These are phyloP conservation scores for Drosophila pachea DNA, from an alignment of 1,140 invertebrate genomes.

Conservation along the genomic window DNA sequence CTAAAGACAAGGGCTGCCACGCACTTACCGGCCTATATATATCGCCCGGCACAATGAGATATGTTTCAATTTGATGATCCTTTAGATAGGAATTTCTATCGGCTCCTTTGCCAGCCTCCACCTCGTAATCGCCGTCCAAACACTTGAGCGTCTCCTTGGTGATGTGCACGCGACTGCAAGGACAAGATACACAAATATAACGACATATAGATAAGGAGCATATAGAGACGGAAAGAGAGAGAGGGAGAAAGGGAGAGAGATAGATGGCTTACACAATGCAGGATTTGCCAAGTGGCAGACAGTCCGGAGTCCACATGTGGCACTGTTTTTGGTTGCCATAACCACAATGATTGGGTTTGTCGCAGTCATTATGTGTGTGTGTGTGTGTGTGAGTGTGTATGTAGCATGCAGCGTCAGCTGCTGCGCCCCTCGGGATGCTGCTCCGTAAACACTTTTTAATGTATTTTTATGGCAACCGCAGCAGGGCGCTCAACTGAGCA, in stretches of 20 bases:
- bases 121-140: slow-evolving; percentile 92
- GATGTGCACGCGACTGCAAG: slow-evolving; percentile 92
- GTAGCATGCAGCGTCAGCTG: slow-evolving; percentile 42
- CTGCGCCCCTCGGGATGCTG: slow-evolving; percentile 10
- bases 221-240: slow-evolving; percentile 2
- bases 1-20: neutral
- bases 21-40: slow-evolving; percentile 84
- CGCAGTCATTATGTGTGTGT: slow-evolving; percentile 12
- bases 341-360: slow-evolving; percentile 19
- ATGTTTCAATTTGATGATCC: slow-evolving; percentile 96
- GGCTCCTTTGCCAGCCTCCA: slow-evolving; percentile 91
- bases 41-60: slow-evolving; percentile 89
- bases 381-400: neutral
- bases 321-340: slow-evolving; percentile 14
- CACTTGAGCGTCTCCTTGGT: slow-evolving; percentile 93
- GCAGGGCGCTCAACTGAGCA: slow-evolving; percentile 20
- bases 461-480: slow-evolving; percentile 40
- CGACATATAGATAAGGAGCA: neutral
- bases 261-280: neutral
- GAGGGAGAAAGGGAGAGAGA: slow-evolving; percentile 8
- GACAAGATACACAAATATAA: neutral
- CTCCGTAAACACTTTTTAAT: slow-evolving; percentile 66
- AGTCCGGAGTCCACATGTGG: slow-evolving; percentile 13
- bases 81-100: slow-evolving; percentile 92
- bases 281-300: neutral